Base-by-base conservation (phyloP, 2,888 invertebrate genomes). In the Entomobrya multifasciata region DNA sequence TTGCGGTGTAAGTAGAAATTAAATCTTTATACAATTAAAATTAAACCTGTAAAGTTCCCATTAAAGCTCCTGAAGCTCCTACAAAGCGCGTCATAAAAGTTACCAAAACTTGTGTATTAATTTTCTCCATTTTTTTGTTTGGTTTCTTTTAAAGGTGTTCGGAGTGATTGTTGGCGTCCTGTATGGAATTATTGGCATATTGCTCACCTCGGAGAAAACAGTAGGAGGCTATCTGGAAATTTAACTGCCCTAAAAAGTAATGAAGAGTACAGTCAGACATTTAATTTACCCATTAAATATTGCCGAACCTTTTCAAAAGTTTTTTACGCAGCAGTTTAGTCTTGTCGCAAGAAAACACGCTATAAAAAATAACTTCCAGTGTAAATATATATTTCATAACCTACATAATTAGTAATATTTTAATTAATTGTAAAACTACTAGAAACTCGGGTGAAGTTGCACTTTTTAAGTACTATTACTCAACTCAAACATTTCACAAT, bases 101-200 rank as follows among this genome's bases (percentile, higher is more conserved):
- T 77, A 49, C 22, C 10, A 20, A 3, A 4, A 57, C 8, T 60
- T 27, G 15, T 60, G 60, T 80, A 15, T 47, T 60, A 25, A n/a
- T 62, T 6, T 74, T 79, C 81, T 15, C 55, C 20, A 30, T 72
- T 67, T 74, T 57, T 47, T 52, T n/a, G n/a, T n/a, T n/a, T n/a
- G n/a, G n/a, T n/a, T n/a, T n/a, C 30, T 20, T 13, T 10, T 72
- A 41, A 20, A 88, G 88, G 84, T 88, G 25, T 82, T 88, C 36
- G 81, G 88, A 11, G 82, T 88, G 41, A 82, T 88, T 52, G 86
- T 86, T 62, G 86, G 88, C 1, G 86, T 88, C 6, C 70, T 88
- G 30, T 88, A 88, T 60, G 88, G 88, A 52, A 82, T 86, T 55
- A 86, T 88, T 74, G 86, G 88, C 44, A 86, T 86, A 52, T 57